Conservation (phyloP, 2,888 invertebrate species). For the Apeira syringaria region DNA sequence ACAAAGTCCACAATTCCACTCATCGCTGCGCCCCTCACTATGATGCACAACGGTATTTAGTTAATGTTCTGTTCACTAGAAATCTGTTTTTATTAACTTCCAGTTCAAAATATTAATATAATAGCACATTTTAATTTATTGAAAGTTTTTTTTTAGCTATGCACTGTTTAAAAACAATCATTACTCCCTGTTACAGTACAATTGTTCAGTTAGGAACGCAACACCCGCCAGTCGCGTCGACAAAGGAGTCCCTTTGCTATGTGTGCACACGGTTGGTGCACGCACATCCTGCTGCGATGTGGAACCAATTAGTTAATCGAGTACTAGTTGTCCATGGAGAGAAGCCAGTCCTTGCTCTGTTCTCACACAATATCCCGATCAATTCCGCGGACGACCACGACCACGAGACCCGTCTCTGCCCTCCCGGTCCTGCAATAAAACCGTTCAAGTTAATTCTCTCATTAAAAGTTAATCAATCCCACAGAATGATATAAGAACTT, state of each 20-base stretch:
- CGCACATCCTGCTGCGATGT: slow-evolving; percentile 59
- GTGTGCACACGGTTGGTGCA: slow-evolving; percentile 20
- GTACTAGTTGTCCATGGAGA: slow-evolving; percentile 81
- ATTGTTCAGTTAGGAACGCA: slow-evolving; percentile 73
- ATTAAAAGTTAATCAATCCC: not conserved
- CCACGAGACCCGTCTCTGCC: slow-evolving; percentile 70
- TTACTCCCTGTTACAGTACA: slow-evolving; percentile 73
- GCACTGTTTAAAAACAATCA: slow-evolving; percentile 80
- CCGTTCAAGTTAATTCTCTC: slow-evolving; percentile 13
- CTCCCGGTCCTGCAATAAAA: slow-evolving; percentile 69
- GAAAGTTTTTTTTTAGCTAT: slow-evolving; percentile 77
- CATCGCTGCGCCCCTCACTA: slow-evolving; percentile 55
- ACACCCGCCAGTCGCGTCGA: slow-evolving; percentile 55
- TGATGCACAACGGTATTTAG: slow-evolving; percentile 56
- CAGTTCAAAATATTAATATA: slow-evolving; percentile 71
- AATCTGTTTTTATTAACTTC: slow-evolving; percentile 75
- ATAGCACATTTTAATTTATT: slow-evolving; percentile 82
- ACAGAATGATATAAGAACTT: slow-evolving; percentile 29
- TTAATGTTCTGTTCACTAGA: slow-evolving; percentile 80
- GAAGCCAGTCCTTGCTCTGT: slow-evolving; percentile 76
- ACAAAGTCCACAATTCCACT: slow-evolving; percentile 80
- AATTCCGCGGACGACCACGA: slow-evolving; percentile 75
- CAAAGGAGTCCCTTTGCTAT: slow-evolving; percentile 50
- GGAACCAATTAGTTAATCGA: slow-evolving; percentile 73
- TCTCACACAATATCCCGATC: slow-evolving; percentile 58